Base-by-base conservation (phyloP, 2,888 invertebrate genomes). In the Germaria angustata region DNA sequence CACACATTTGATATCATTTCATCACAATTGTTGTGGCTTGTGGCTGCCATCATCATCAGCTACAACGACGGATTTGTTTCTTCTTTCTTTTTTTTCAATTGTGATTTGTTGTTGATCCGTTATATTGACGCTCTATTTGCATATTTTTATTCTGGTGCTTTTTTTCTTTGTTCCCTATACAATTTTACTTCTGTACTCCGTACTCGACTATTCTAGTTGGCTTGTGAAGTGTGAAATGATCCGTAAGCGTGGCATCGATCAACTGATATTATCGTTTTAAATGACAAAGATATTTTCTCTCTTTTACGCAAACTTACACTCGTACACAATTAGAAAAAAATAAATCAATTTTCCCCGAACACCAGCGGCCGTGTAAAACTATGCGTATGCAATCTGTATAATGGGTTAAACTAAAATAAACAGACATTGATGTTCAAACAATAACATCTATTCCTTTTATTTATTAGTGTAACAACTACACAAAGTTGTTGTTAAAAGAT, bases 71-170 rank as follows among this genome's bases (percentile, higher is more conserved):
- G 73, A 59, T 75, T 22, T 75, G n/a, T 55, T 68, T 51, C 5
- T 15, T 4, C 17, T 73, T 55, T 28, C 41, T 13, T 7, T 28
- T 51, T n/a, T 36, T 49, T 51, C 24, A 46, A 34, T 69, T 53
- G 63, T 71, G 77, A 63, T 78, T 46, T 55, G 61, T 61, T 82
- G 73, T 86, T 88, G 88, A 90, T 87, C 85, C 85, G 81, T 87
- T 88, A 88, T 87, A 86, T 88, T 89, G 88, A 86, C 88, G 88
- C 88, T 87, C 85, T 85, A 84, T 84, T 84, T 76, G 82, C 82
- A 79, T 76, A 73, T 49, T 51, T 66, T 80, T 15, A 36, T 15
- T 39, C 46, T 55, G 11, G 41, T 28, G n/a, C 15, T 15, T 11
- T 34, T 34, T 41, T 46, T 53, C 36, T 15, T 24, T 46, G 36